Evolutionary conservation across 2,888 invertebrate species (phyloP).

Genomic region (Synanthedon vespiformis): DNA sequence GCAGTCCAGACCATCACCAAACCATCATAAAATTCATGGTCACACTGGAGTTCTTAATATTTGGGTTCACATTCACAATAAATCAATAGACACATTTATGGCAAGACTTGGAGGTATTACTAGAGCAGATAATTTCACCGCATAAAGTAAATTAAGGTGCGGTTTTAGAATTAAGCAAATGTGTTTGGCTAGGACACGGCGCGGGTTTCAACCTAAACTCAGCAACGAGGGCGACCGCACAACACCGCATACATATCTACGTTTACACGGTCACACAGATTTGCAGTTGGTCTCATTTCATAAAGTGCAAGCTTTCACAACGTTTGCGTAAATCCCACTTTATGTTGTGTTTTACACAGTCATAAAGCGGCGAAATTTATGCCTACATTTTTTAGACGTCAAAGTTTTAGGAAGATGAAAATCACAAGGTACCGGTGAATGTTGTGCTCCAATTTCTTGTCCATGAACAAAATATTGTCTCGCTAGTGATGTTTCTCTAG

Average conservation of each 20-base stretch:
- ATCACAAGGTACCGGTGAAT: no score
- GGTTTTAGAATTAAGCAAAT: constrained; percentile 11
- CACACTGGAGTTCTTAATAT: no score
- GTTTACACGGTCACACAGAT: constrained; percentile 38
- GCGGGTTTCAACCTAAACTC: constrained; percentile 25
- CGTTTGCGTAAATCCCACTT: constrained; percentile 40
- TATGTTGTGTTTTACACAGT: constrained; percentile 22
- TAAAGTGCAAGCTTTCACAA: constrained; percentile 54
- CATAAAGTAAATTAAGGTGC: constrained; percentile 1
- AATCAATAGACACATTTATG: background rate
- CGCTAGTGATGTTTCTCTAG: no score
- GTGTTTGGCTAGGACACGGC: constrained; percentile 36
- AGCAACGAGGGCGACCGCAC: constrained; percentile 17
- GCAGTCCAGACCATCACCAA: no score
- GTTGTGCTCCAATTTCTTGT: no score
- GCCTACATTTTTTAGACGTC: background rate
- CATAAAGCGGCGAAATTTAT: constrained; percentile 12
- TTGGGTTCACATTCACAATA: no score
- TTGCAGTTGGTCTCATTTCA: constrained; percentile 48
- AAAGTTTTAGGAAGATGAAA: background rate
- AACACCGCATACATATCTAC: constrained; percentile 34
- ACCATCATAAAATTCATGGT: no score
- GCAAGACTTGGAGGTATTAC: background rate
- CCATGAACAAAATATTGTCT: no score
- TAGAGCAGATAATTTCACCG: background rate